These are phyloP conservation scores for Grallaria varia DNA, from an alignment of 2,113 vertebrate genomes.

Conservation along the genomic window DNA sequence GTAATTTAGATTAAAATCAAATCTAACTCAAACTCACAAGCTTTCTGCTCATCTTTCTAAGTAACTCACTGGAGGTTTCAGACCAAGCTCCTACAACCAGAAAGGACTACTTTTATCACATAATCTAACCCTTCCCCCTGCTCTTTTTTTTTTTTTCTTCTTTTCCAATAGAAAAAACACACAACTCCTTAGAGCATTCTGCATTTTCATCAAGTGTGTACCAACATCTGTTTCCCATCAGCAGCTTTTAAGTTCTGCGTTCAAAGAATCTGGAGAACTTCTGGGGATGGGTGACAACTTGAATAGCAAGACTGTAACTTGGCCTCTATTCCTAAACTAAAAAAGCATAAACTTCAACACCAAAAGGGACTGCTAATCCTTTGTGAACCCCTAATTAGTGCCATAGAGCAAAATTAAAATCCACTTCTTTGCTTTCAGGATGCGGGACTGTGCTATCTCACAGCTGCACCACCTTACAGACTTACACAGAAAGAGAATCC, in stretches of 20 bases:
- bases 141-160: neutral
- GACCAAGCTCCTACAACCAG: neutral
- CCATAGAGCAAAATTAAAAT: neutral
- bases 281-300: constrained; percentile 14
- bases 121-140: neutral
- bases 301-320: constrained; percentile 9
- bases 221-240: constrained; percentile 46
- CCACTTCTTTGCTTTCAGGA: neutral
- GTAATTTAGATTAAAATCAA: neutral
- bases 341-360: neutral
- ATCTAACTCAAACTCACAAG: neutral
- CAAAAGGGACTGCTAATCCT: neutral
- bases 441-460: neutral
- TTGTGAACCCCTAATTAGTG: neutral
- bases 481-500: neutral
- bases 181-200: neutral
- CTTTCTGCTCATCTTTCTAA: neutral
- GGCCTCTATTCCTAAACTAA: neutral
- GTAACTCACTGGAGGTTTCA: neutral
- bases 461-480: neutral
- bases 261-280: constrained; percentile 17
- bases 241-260: neutral
- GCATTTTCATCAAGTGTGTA: neutral
- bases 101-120: neutral
- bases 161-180: neutral